Evolutionary conservation across 2,888 invertebrate species (phyloP), one percentile per base, ranked within the genome.

Genomic region (Athalia cordata): DNA sequence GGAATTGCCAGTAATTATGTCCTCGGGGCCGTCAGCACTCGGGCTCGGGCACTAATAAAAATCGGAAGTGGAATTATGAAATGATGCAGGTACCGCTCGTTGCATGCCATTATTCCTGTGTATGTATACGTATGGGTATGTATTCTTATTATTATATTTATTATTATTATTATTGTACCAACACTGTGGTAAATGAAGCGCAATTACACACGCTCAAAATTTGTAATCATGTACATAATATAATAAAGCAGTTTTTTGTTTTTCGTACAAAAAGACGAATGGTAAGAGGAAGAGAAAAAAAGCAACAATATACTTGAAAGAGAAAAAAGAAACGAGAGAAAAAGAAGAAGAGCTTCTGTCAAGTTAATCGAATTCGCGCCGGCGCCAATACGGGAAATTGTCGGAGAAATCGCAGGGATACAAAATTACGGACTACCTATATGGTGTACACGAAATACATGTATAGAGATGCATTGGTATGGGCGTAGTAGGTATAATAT

Each of bases 361-460:
- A 70, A 70, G 70, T 70, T 70, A 70, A 70, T 70, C 70, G 70
- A 70, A 70, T 70, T 70, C 70, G 70, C 6, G 43, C 49, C 43
- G 67, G 67, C 67, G 50, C 67, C 52, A 50, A 67, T 67, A 67
- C 52, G 67, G 67, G 29, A 67, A 67, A 67, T 67, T 67, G 67
- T 67, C 15, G 15, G 8, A 47, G 29, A 15, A 67, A 67, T 67
- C 67, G 52, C 29, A 2, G 13, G 50, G 52, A 67, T 67, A 67
- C 67, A 15, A 67, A 50, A 50, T 67, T 67, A 67, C 67, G 11
- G 47, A 67, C 50, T 49, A 50, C 49, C 67, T 47, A 47, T n/a
- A 3, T 1, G 5, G 59, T 59, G 4, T 0, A 29, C 1, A 29
- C 29, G 29, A 29, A 29, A 29, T 59, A 59, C 5, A 11, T 59